Evolutionary conservation across 2,797 vertebrate species (phyloP), one percentile per base, ranked within the genome.

Genomic region (Dicrostonyx torquatus): DNA sequence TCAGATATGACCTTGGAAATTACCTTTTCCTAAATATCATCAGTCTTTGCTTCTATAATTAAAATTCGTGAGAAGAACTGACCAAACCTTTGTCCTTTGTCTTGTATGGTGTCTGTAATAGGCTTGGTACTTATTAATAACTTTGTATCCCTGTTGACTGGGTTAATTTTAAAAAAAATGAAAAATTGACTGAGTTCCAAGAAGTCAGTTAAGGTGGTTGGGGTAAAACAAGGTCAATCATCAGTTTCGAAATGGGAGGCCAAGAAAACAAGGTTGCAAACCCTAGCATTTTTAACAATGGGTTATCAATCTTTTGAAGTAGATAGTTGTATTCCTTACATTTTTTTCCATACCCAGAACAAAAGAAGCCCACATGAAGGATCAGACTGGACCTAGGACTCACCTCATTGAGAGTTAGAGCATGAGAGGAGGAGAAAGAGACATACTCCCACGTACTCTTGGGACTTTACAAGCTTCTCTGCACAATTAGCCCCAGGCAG

Each of bases 1-100:
- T 92, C 18, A 92, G 45, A 92, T n/a, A 2, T 96, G 94, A 83
- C 87, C 88, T 97, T 94, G 83, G 31, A 79, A 93, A 78, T 76
- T 58, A 86, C 9, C 31, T 13, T 94, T 97, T 96, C 62, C 90
- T 97, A 4, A 87, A 77, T 11, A 92, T 85, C 95, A 89, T 48
- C 62, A 60, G n/a, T 89, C 85, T 58, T 88, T 78, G 62, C 95
- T 95, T 96, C 60, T 92, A 53, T 90, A 43, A 29, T 12, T 29
- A 48, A 10, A 17, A 22, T 68, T 95, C 22, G 0, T n/a, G 34
- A 68, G 26, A 95, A 18, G 5, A 10, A 40, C 40, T 94, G 31
- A 6, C 2, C 45, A 1, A 83, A 17, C 60, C 31, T 73, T 92
- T 91, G 72, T 92, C 10, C 24, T 60, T 13, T 90, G 37, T 72